A percentile compares a stretch with the other conserved stretches of the same genome.
Conservation (phyloP, 2,888 invertebrate genomes). For the Esperia sulphurella region DNA sequence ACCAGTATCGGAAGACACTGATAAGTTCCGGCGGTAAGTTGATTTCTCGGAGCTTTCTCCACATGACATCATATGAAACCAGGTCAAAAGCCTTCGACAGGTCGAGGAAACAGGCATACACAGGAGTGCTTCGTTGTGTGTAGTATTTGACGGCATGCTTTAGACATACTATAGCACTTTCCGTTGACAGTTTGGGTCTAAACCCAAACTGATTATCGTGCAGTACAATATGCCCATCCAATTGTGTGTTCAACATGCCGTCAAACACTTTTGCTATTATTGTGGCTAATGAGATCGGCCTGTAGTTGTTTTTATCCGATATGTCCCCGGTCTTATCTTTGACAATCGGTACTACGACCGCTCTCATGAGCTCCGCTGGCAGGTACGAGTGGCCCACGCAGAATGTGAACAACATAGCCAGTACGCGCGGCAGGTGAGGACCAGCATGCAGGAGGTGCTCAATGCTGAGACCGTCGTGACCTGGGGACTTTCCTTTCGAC, state of each 20-base stretch:
- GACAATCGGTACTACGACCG: neutral
- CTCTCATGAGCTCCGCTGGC: neutral
- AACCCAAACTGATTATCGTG: neutral
- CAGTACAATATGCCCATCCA: conserved; percentile 2
- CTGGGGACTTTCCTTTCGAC: neutral
- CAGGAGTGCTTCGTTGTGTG: neutral
- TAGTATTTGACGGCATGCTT: neutral
- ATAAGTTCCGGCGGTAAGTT: neutral
- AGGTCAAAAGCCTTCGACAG: neutral
- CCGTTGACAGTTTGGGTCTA: neutral
- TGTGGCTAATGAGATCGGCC: neutral
- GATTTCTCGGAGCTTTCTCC: neutral
- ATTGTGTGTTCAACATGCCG: conserved; percentile 8
- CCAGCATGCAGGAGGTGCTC: neutral
- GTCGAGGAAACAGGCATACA: neutral
- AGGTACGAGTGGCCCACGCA: neutral
- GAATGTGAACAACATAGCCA: neutral
- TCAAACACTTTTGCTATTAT: neutral
- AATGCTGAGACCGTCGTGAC: neutral
- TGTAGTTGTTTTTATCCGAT: neutral
- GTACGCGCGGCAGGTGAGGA: neutral
- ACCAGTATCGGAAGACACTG: neutral
- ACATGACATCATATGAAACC: neutral
- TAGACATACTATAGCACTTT: neutral
- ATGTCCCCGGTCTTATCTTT: neutral